These are phyloP conservation scores for Oithona nana DNA, from an alignment of 2,888 invertebrate genomes.

Conservation along the genomic window DNA sequence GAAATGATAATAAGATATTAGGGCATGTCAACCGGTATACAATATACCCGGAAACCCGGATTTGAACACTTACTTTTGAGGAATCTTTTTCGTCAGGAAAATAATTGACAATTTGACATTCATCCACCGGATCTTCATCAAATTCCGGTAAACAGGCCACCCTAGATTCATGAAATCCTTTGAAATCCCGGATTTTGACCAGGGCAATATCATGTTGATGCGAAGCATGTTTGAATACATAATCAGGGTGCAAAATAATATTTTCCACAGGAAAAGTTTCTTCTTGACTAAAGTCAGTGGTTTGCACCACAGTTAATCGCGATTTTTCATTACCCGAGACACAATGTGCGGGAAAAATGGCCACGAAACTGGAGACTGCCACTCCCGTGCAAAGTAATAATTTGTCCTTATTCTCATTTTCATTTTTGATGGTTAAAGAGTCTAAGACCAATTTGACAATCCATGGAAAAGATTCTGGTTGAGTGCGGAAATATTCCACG, in stretches of 20 bases:
- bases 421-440: not conserved
- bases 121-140: constrained; percentile 2
- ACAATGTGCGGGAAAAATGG: constrained; percentile 1
- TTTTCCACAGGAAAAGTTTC: not conserved
- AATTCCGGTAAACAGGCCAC: not conserved
- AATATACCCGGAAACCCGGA: not conserved
- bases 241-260: constrained; percentile 8
- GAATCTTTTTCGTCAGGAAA: not conserved
- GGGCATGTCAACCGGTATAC: not conserved
- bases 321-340: not conserved
- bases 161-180: not conserved
- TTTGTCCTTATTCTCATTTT: no score
- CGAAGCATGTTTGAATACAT: not conserved
- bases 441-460: not conserved
- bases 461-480: constrained; percentile 6
- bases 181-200: not conserved
- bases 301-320: not conserved
- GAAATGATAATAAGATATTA: not conserved
- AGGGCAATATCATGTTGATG: constrained; percentile 10
- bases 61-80: not conserved
- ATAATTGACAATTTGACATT: not conserved
- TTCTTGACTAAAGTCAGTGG: not conserved
- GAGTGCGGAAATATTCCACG: not conserved
- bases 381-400: constrained; percentile 2
- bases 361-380: not conserved